Conservation (phyloP, 37 sponge, comb jelly and placozoan genomes). For the Eunapius fragilis region DNA sequence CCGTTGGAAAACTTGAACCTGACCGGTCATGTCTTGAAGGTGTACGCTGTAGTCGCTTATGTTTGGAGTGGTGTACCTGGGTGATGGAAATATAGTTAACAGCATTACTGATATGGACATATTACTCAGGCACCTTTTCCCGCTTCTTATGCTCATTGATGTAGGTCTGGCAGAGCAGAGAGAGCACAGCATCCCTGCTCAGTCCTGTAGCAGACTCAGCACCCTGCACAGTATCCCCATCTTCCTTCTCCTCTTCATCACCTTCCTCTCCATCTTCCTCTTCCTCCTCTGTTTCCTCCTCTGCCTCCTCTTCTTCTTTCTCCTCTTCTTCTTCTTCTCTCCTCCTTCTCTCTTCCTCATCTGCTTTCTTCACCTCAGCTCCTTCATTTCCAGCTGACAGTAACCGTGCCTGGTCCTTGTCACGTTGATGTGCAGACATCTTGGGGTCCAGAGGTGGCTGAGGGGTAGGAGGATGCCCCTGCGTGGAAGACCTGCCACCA, state of each 20-base stretch:
- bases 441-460: background rate
- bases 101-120: background rate
- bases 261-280: background rate
- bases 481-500: background rate
- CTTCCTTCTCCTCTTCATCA: background rate
- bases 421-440: background rate
- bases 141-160: background rate
- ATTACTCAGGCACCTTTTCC: background rate
- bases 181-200: background rate
- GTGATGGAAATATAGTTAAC: background rate
- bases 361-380: background rate
- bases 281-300: background rate
- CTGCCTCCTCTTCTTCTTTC: background rate
- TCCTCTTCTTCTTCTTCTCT: background rate
- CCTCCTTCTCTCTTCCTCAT: background rate
- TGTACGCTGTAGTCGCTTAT: background rate
- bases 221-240: background rate
- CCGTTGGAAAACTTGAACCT: background rate
- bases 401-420: background rate
- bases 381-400: background rate
- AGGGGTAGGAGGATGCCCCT: background rate
- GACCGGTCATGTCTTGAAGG: background rate
- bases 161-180: background rate
- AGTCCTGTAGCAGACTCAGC: background rate
- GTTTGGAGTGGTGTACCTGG: background rate